These are phyloP conservation scores for Deroplatys truncata DNA, from an alignment of 2,888 invertebrate genomes.

Conservation along the genomic window DNA sequence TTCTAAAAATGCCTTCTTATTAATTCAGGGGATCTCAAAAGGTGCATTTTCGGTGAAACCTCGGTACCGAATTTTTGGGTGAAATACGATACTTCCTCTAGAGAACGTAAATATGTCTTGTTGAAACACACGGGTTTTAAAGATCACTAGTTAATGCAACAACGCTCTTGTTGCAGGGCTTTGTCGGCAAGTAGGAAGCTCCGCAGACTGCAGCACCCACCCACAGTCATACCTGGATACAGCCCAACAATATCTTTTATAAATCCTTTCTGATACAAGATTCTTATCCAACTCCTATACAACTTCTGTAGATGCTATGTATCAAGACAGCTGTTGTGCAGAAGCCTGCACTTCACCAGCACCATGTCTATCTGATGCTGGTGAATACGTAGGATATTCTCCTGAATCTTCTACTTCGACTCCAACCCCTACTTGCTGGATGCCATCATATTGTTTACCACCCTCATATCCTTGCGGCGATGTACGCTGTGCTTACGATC, in stretches of 20 bases:
- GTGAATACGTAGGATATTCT: background rate
- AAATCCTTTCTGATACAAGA: background rate
- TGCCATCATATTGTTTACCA: background rate
- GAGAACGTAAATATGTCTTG: too few species aligned
- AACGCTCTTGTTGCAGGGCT: background rate
- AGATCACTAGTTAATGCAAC: too few species aligned
- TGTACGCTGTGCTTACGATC: background rate
- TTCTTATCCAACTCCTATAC: too few species aligned
- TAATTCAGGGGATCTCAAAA: too few species aligned
- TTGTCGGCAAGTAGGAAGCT: background rate
- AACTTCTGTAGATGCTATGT: background rate
- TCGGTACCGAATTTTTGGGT: too few species aligned
- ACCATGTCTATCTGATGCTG: background rate
- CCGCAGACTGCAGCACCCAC: too few species aligned
- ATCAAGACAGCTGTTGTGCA: background rate
- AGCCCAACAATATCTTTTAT: background rate
- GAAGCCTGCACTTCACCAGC: background rate
- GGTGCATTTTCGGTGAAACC: too few species aligned
- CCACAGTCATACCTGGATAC: too few species aligned
- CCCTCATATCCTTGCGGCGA: background rate
- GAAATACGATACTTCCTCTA: too few species aligned
- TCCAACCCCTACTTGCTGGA: background rate
- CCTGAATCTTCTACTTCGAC: background rate
- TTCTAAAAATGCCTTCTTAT: too few species aligned
- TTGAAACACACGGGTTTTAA: too few species aligned